Evolutionary conservation across 2,797 vertebrate genomes (phyloP).

Genomic region (Hydrocynus forskahlii): DNA sequence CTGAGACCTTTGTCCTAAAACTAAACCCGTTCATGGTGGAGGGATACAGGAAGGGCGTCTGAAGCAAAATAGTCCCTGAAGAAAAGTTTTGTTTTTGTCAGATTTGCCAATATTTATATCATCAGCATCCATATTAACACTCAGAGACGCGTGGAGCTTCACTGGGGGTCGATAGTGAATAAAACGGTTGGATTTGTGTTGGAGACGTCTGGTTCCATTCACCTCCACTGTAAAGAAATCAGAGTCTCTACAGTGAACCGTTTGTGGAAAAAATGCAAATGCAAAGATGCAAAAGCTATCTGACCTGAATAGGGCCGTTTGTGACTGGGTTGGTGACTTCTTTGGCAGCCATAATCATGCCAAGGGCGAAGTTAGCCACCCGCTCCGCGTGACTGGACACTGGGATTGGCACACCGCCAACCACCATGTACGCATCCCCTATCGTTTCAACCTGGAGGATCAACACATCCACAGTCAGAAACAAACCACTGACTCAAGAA

Average conservation of each 20-base stretch:
- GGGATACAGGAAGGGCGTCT: too few relatives aligned
- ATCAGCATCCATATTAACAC: too few relatives aligned
- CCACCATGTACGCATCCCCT: constrained; percentile 77
- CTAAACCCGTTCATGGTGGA: too few relatives aligned
- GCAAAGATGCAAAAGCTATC: background rate
- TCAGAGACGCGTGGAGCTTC: too few relatives aligned
- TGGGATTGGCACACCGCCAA: constrained; percentile 81
- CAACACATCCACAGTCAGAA: background rate
- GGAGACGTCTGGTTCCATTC: too few relatives aligned
- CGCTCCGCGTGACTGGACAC: constrained; percentile 79
- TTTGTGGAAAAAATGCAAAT: background rate
- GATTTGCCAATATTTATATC: too few relatives aligned
- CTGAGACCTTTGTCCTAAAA: too few relatives aligned
- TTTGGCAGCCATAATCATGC: constrained; percentile 80
- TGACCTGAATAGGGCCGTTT: constrained; percentile 78
- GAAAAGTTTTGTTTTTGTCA: too few relatives aligned
- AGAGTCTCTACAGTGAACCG: background rate
- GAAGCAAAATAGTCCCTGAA: too few relatives aligned
- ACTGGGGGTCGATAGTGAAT: too few relatives aligned
- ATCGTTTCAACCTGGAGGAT: constrained; percentile 74
- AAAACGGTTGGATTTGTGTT: too few relatives aligned
- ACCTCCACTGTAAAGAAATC: too few relatives aligned
- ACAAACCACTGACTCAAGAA: background rate
- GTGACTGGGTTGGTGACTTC: constrained; percentile 80
- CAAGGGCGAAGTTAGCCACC: constrained; percentile 82